Evolutionary conservation across 2,797 vertebrate genomes (phyloP).

Genomic region (Hafferia zeledoni): DNA sequence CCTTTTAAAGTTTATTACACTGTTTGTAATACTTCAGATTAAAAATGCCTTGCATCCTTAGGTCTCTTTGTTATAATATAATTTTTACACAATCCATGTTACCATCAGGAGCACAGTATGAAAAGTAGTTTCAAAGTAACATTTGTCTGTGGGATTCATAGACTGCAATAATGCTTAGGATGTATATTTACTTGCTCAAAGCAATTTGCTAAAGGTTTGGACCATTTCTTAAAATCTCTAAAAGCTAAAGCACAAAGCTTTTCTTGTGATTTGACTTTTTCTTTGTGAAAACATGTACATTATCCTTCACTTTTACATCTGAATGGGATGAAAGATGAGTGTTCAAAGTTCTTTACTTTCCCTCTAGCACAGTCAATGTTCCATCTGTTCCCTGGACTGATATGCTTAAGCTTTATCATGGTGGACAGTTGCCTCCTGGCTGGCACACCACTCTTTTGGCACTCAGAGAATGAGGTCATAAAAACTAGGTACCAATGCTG

Average conservation of each 20-base stretch:
- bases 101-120: background rate
- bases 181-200: background rate
- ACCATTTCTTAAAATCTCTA: background rate
- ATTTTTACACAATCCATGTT: background rate
- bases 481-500: background rate
- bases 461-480: background rate
- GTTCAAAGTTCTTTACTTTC: background rate
- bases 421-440: constrained; percentile 2
- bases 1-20: background rate
- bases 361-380: background rate
- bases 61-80: background rate
- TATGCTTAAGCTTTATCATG: background rate
- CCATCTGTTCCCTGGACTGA: background rate
- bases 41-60: constrained; percentile 17
- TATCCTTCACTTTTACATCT: background rate
- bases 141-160: background rate
- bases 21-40: constrained; percentile 1
- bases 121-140: background rate
- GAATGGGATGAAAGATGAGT: background rate
- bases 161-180: background rate
- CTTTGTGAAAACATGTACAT: background rate
- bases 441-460: background rate
- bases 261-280: background rate
- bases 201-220: background rate
- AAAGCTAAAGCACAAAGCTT: background rate